These are phyloP conservation scores for Catocala nupta DNA, from an alignment of 2,888 invertebrate genomes.

Conservation along the genomic window DNA sequence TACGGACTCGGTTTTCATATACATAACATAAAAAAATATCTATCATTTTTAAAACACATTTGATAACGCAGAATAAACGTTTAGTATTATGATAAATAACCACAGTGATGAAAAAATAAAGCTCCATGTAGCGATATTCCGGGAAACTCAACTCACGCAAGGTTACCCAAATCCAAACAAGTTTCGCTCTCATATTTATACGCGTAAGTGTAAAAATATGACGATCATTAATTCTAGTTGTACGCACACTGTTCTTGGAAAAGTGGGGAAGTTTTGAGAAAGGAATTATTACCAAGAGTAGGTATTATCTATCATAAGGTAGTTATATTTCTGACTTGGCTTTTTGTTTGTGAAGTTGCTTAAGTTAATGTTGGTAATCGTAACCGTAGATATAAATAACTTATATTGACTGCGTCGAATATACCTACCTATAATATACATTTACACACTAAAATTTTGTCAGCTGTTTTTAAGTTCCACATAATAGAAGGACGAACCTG, in stretches of 20 bases:
- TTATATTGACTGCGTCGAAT: too few species aligned
- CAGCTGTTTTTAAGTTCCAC: too few species aligned
- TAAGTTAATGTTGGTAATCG: too few species aligned
- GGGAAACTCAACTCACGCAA: constrained; percentile 4
- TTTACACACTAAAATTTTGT: too few species aligned
- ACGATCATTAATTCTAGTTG: constrained; percentile 43
- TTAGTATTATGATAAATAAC: constrained; percentile 5
- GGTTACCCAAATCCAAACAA: constrained; percentile 4
- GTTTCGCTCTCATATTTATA: constrained; percentile 46
- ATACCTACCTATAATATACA: too few species aligned
- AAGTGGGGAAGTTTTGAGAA: constrained; percentile 8
- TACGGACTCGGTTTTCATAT: background rate
- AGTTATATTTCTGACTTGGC: too few species aligned
- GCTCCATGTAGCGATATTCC: background rate
- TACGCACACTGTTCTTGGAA: constrained; percentile 31
- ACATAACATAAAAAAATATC: background rate
- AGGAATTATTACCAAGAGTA: too few species aligned
- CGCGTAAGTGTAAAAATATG: constrained; percentile 47
- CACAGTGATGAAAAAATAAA: constrained; percentile 7
- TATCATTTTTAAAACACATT: background rate
- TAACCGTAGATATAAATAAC: too few species aligned
- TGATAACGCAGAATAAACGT: background rate
- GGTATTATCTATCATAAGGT: too few species aligned
- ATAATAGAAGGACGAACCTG: too few species aligned
- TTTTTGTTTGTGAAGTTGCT: too few species aligned